Conservation (phyloP, 2,113 vertebrate genomes). For the Antechinus flavipes region DNA sequence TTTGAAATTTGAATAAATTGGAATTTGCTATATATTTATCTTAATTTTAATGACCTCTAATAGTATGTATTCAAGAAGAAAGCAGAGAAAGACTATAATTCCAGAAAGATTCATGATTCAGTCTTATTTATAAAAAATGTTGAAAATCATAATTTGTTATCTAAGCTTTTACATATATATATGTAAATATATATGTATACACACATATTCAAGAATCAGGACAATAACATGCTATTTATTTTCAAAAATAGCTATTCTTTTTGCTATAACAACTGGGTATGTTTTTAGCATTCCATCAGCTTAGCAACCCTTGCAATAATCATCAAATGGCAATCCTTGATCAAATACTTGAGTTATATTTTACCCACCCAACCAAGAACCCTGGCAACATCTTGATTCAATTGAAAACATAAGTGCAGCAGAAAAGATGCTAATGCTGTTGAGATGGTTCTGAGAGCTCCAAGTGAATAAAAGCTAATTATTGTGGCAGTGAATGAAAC, state of each 20-base stretch:
- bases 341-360: constrained; percentile 42
- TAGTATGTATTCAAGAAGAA: background rate
- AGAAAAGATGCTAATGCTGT: background rate
- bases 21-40: background rate
- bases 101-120: background rate
- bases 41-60: background rate
- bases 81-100: background rate
- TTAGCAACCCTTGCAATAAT: background rate
- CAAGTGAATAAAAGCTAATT: background rate
- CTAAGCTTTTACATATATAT: accelerated
- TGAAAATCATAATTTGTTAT: background rate
- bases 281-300: background rate
- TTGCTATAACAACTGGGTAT: background rate
- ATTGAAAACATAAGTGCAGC: background rate
- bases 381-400: background rate
- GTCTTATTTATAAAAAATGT: background rate
- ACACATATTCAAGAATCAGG: background rate
- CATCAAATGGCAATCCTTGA: background rate
- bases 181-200: accelerated
- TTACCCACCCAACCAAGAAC: background rate
- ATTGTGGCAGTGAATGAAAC: too few species aligned
- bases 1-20: background rate
- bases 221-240: background rate
- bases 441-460: background rate
- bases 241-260: background rate